These are phyloP conservation scores for Pteronotus mesoamericanus DNA, from an alignment of 2,797 vertebrate genomes.

Conservation along the genomic window DNA sequence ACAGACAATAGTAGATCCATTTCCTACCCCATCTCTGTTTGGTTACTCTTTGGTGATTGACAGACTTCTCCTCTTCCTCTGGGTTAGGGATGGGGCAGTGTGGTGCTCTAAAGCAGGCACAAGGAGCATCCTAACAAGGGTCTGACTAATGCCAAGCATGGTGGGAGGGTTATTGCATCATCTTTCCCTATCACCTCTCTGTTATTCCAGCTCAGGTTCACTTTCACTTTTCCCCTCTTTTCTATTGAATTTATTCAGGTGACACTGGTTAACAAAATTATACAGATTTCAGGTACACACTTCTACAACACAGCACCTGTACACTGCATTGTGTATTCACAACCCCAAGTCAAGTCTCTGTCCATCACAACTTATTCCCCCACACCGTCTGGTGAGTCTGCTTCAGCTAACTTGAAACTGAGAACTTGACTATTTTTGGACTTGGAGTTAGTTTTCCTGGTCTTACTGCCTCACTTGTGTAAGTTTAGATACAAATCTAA, in stretches of 20 bases:
- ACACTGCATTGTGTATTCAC: not conserved
- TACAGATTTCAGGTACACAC: not conserved
- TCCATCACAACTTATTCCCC: not conserved
- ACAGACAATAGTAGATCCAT: not conserved
- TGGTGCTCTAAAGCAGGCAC: not conserved
- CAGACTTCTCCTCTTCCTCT: not conserved
- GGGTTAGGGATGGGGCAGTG: rapidly evolving
- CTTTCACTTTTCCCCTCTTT: not conserved
- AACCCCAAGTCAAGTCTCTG: not conserved
- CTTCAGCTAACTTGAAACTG: not conserved
- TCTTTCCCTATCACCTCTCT: not conserved
- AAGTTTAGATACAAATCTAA: not conserved
- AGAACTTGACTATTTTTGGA: not conserved
- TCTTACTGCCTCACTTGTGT: not conserved
- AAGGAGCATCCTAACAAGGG: not conserved
- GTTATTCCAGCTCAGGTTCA: not conserved
- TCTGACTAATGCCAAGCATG: not conserved
- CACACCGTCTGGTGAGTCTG: not conserved
- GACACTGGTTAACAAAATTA: not conserved
- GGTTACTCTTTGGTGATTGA: not conserved
- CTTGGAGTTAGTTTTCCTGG: not conserved
- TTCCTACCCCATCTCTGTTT: not conserved
- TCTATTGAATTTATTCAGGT: not conserved
- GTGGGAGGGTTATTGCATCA: not conserved
- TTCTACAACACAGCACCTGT: not conserved